Base-by-base conservation (phyloP, 2,888 invertebrate genomes). In the Trichacis sp. region DNA sequence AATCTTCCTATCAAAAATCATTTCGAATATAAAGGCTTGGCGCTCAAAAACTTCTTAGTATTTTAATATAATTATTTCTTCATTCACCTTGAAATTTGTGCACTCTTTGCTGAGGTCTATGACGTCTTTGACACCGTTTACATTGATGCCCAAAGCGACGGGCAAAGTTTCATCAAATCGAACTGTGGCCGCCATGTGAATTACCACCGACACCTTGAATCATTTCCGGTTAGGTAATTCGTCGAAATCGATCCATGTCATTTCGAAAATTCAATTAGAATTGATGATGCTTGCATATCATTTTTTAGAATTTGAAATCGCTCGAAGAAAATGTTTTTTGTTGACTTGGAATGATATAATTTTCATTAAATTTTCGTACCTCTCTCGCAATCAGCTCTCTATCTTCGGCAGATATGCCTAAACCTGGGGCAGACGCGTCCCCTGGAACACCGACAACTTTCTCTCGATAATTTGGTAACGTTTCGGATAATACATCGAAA, bases 361-460 rank as follows among this genome's bases (percentile, higher is more conserved):
- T n/a, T n/a, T n/a, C n/a, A n/a, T n/a, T n/a, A n/a, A n/a, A n/a
- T n/a, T 38, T 18, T 6, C 49, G 30, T 46, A 72, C 68, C 62
- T 69, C 58, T 48, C 60, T 59, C 11, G 17, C 48, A 40, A 72
- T 29, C 2, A 66, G 33, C 47, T 71, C 64, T 1, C 81, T 77
- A 67, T 86, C 85, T 30, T 73, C 68, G 12, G 71, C 58, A 29
- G 80, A 80, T n/a, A 86, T 77, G 8, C 85, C 86, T 43, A 87
- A 69, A 20, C 78, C 79, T 1, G 77, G 74, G 17, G 78, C 57
- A 33, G 72, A 64, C 60, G 85, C 85, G 61, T 87, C 86, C 6
- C 86, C 87, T 24, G 62, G 65, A 19, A 86, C 80, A 20, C 80
- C 77, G 47, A 77, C 67, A 15, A 87, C 69, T 78, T 85, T 86